A percentile compares a stretch with the other conserved stretches of the same genome.
These are phyloP conservation scores for Notarius lentiginosus DNA, from an alignment of 2,113 vertebrate genomes.

Conservation along the genomic window DNA sequence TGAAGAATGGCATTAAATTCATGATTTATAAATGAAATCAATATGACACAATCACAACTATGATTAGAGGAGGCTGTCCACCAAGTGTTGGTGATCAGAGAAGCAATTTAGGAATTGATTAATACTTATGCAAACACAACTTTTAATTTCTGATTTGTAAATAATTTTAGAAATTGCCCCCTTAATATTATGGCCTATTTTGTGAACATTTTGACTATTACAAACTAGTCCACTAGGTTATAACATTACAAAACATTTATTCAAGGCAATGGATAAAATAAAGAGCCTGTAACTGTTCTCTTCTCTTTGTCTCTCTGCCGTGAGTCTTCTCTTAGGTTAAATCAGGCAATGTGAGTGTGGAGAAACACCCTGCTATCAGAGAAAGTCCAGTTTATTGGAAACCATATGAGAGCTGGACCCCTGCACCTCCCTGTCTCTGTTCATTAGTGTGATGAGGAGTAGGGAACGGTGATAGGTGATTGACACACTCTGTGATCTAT, in stretches of 20 bases:
- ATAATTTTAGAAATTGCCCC: no score
- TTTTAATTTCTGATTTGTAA: not conserved
- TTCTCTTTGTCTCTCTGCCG: not conserved
- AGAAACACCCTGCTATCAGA: conserved; percentile 38
- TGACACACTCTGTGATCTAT: conserved; percentile 1
- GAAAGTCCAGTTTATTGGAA: conserved; percentile 33
- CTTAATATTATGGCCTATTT: not conserved
- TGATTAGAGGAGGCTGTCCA: no score
- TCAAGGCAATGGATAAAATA: not conserved
- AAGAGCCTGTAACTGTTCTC: not conserved
- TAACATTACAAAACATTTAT: not conserved
- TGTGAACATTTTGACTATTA: not conserved
- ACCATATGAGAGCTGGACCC: conserved; percentile 21
- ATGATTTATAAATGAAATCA: no score
- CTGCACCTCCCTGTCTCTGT: conserved; percentile 35
- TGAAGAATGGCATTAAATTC: no score
- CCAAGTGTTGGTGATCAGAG: no score
- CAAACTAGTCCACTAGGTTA: not conserved
- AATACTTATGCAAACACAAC: no score
- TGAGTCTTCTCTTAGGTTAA: conserved; percentile 11
- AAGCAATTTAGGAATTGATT: no score
- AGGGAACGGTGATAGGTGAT: not conserved
- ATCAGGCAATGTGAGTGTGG: conserved; percentile 11
- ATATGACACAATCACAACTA: no score
- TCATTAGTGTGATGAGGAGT: conserved; percentile 31